Evolutionary conservation across 1,140 invertebrate genomes (phyloP), one percentile per base, ranked within the genome.

Genomic region (Drosophila nannoptera): DNA sequence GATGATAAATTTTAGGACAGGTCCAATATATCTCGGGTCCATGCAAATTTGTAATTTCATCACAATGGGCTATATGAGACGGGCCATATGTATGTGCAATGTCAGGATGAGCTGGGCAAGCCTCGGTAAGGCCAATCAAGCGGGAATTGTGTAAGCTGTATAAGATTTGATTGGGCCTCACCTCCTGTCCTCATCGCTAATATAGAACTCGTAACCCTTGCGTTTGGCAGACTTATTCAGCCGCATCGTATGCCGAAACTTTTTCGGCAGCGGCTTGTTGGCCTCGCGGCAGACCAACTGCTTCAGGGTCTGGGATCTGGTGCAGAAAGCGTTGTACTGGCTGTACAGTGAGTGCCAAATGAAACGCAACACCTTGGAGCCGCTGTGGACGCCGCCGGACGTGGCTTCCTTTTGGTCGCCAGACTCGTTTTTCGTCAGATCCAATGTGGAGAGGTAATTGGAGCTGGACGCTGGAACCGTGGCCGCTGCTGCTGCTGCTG

Each of bases 141-240:
- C 29, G 9, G 4, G 4, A 36, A 32, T 43, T 16, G 5, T 32
- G 46, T 32, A 22, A 32, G 5, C 31, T 49, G 48, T 7, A 8
- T 12, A 7, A 9, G 11, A 2, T 33, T 32, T 32, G 8, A 12
- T 33, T 16, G 9, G 9, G 32, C 33, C 64, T 84, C 60, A 91
- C 91, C 92, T 91, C 77, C 89, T 82, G 67, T 92, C 91, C 59
- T 92, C 92, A 50, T 92, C 92, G n/a, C 91, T 91, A 0, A 91
- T 78, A 77, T 92, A 91, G 70, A 77, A 90, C 36, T 81, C 88
- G 65, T 92, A 92, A 14, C 90, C 90, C 69, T 91, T 91, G 53
- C 83, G 89, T 69, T 90, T 91, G 2, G 88, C 87, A 35, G 88
- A 89, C 60, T 89, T 89, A 52, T 88, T 89, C 33, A 89, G 68